Conservation (phyloP, 2,888 invertebrate species). For the Ceramica pisi region DNA sequence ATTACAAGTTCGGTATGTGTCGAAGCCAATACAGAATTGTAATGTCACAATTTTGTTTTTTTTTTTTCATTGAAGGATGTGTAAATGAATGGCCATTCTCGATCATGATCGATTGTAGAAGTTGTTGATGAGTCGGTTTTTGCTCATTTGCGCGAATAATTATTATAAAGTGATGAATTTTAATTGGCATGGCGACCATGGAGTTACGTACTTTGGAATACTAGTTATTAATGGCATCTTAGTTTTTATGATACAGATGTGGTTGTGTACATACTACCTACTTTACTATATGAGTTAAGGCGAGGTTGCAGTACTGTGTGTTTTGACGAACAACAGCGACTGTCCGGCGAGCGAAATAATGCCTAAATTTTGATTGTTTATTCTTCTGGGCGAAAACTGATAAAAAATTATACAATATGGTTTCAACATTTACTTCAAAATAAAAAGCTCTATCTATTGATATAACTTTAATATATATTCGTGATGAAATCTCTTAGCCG, state of each 20-base stretch:
- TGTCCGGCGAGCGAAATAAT: too few species aligned
- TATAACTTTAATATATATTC: too few species aligned
- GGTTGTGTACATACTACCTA: neutral
- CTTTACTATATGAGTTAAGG: neutral
- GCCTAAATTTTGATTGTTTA: too few species aligned
- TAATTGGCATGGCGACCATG: slow-evolving; percentile 26
- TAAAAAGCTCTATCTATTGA: too few species aligned
- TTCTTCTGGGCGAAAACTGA: too few species aligned
- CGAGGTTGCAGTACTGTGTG: too few species aligned
- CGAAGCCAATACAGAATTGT: slow-evolving; percentile 44
- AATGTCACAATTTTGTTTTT: slow-evolving; percentile 54
- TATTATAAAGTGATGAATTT: slow-evolving; percentile 55
- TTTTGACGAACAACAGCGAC: too few species aligned
- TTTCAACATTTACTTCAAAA: too few species aligned
- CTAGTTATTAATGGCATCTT: slow-evolving; percentile 10
- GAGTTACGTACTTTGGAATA: slow-evolving; percentile 19
- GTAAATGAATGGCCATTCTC: slow-evolving; percentile 50
- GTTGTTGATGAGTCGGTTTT: slow-evolving; percentile 49
- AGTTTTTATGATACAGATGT: neutral
- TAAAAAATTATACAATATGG: too few species aligned
- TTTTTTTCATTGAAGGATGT: slow-evolving; percentile 36
- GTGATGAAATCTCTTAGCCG: too few species aligned
- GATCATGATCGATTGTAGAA: slow-evolving; percentile 60
- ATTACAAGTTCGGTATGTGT: slow-evolving; percentile 49
- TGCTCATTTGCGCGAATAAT: slow-evolving; percentile 41